Conservation (phyloP, 2,113 vertebrate genomes). For the Cygnus buccinator region DNA sequence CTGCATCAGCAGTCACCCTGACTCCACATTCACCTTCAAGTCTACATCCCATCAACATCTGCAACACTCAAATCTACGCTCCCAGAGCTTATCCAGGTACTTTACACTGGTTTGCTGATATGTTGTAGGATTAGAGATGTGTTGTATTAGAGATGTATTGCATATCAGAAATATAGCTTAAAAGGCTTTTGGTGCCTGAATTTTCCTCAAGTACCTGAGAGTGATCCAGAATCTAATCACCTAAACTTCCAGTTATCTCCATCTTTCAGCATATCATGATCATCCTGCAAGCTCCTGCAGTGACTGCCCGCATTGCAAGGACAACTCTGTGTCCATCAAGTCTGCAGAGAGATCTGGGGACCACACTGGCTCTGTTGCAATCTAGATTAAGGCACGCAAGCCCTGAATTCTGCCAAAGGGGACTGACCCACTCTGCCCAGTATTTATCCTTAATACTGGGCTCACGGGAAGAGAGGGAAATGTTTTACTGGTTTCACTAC, state of each 20-base stretch:
- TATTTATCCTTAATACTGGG: neutral
- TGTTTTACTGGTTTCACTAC: neutral
- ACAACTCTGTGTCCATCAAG: neutral
- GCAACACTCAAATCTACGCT: neutral
- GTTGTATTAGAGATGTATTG: no score
- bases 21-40: neutral
- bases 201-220: neutral
- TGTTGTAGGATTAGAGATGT: neutral
- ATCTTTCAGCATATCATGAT: neutral
- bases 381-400: neutral
- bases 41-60: neutral
- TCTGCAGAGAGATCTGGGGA: accelerated
- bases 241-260: neutral
- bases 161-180: neutral
- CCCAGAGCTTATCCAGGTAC: neutral
- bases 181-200: neutral
- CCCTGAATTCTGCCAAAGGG: neutral
- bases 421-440: accelerated
- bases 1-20: neutral
- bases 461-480: neutral
- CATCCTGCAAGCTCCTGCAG: neutral
- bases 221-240: neutral
- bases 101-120: neutral
- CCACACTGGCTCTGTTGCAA: neutral
- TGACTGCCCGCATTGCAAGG: neutral